A percentile compares a stretch with the other conserved stretches of the same genome.
These are phyloP conservation scores for Notodonta dromedarius DNA, from an alignment of 2,888 invertebrate genomes.

Conservation along the genomic window DNA sequence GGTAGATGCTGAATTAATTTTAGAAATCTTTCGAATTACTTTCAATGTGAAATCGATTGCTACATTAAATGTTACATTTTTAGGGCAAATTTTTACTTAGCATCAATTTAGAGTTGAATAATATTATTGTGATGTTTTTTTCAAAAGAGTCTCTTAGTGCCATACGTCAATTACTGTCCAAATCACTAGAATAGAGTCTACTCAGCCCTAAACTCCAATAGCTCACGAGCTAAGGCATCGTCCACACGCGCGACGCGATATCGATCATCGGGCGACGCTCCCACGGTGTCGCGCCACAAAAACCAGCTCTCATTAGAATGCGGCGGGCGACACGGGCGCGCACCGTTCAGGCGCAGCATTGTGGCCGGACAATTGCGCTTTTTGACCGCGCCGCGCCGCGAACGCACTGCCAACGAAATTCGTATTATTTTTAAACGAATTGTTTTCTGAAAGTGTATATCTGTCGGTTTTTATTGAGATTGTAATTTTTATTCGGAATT, in stretches of 20 bases:
- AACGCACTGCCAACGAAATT: slow-evolving; percentile 30
- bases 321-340: slow-evolving; percentile 66
- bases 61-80: too few relatives aligned
- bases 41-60: too few relatives aligned
- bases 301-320: slow-evolving; percentile 73
- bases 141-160: too few relatives aligned
- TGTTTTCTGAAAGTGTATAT: slow-evolving; percentile 37
- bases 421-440: slow-evolving; percentile 48
- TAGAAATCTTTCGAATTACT: too few relatives aligned
- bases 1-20: too few relatives aligned
- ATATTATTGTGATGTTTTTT: too few relatives aligned
- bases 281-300: slow-evolving; percentile 77
- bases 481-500: slow-evolving; percentile 10
- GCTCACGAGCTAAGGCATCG: slow-evolving; percentile 29
- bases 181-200: not conserved
- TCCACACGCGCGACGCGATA: slow-evolving; percentile 39
- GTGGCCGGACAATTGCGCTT: slow-evolving; percentile 50
- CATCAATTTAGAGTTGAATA: too few relatives aligned
- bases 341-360: slow-evolving; percentile 49
- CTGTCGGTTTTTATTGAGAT: slow-evolving; percentile 29
- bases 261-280: slow-evolving; percentile 55
- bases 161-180: not conserved
- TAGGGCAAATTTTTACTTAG: too few relatives aligned
- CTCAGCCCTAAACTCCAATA: not conserved
- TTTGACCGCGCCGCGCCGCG: slow-evolving; percentile 47